Base-by-base conservation (phyloP, 2,797 vertebrate species). In the Centropyge bicolor region DNA sequence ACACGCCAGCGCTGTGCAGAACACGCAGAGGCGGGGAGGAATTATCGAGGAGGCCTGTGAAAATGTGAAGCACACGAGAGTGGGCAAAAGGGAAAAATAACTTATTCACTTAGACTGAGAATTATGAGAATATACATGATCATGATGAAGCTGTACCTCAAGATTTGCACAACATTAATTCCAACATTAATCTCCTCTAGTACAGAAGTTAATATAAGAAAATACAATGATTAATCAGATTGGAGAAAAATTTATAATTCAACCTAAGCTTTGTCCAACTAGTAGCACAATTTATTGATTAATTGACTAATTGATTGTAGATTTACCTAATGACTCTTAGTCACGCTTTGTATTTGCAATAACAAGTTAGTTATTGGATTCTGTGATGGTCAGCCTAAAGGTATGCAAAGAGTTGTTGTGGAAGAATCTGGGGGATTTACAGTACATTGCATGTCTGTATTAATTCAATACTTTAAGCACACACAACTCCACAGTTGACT, bases 91-190 rank as follows among this genome's bases (percentile, higher is more conserved):
- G 22, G 27, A 12, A 24, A 19, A 24, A 51, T 24, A 20, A 22
- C 40, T 55, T 31, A 59, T 24, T 36, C 38, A 41, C 43, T 54
- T 48, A 13, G 35, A 57, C n/a, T 41, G 19, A 70, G 45, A 35
- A 62, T 62, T 40, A 31, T 6, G 27, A 54, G 35, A 80, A 67
- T 19, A 55, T 74, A 14, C 24, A 62, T n/a, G 51, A 40, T 46
- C n/a, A 49, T 31, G 11, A 36, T 45, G 2, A 59, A 46, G n/a
- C 35, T 63, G 16, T 9, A 52, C 1, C 1, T 48, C 20, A 27
- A 40, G 17, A 8, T 17, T 9, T 20, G 13, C 20, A 31, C 6
- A 57, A 16, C 31, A 3, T 38, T n/a, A 22, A 11, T 48, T 59
- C 1, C 49, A 49, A 49, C 41, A 74, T 20, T 11, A 1, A 60